Evolutionary conservation across 2,797 vertebrate species (phyloP).

Genomic region (Nyctibius grandis): DNA sequence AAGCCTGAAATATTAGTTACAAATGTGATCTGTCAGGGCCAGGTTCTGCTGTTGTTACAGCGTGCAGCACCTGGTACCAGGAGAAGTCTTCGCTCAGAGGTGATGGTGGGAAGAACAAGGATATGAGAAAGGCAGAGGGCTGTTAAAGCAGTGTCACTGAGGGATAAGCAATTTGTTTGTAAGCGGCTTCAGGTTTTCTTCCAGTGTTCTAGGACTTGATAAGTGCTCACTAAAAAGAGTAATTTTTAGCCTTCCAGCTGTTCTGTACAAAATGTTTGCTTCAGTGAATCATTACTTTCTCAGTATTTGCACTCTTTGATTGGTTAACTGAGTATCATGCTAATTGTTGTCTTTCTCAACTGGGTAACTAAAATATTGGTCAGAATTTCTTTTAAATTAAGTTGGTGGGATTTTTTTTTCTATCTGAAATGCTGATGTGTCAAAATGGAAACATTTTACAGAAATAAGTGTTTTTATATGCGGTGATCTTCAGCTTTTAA

Average conservation of each 20-base stretch:
- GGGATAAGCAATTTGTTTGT: conserved; percentile 11
- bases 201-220: conserved; percentile 4
- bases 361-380: not conserved
- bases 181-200: conserved; percentile 2
- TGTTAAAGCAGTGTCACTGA: not conserved
- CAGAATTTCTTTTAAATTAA: not conserved
- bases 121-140: not conserved
- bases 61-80: not conserved
- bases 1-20: conserved; percentile 27
- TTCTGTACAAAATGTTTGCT: conserved; percentile 24
- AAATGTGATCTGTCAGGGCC: conserved; percentile 30
- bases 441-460: not conserved
- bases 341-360: conserved; percentile 7
- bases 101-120: not conserved
- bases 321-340: not conserved
- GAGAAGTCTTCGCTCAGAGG: not conserved
- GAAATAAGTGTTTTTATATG: not conserved
- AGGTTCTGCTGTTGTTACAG: not conserved
- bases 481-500: not conserved
- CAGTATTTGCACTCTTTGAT: not conserved
- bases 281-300: conserved; percentile 13
- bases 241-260: conserved; percentile 36
- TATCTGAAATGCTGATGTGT: not conserved
- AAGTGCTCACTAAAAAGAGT: conserved; percentile 2
- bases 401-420: not conserved